Evolutionary conservation across 2,888 invertebrate genomes (phyloP).

Genomic region (Dione juno): DNA sequence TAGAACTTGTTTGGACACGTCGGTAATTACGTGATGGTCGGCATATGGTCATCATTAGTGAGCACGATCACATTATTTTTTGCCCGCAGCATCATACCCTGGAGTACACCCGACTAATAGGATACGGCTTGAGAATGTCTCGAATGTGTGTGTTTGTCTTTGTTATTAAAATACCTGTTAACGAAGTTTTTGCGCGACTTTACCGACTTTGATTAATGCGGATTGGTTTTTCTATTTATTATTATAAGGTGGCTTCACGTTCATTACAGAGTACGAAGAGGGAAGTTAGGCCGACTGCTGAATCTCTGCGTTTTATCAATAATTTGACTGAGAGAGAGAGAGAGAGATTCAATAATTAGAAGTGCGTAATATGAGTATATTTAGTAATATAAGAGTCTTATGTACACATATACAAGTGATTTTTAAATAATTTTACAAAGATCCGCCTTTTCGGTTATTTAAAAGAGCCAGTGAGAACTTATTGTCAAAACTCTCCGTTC

Average conservation of each 20-base stretch:
- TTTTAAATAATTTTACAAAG: background rate
- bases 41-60: conserved; percentile 42
- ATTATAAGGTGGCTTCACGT: no score
- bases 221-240: background rate
- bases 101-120: conserved; percentile 14
- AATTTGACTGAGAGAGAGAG: no score
- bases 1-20: conserved; percentile 9
- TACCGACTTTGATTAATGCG: background rate
- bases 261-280: no score
- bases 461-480: no score
- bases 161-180: conserved; percentile 23
- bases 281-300: no score
- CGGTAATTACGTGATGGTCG: conserved; percentile 22
- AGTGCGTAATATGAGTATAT: no score
- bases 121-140: background rate
- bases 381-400: no score
- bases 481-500: background rate
- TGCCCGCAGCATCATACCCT: background rate
- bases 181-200: conserved; percentile 2
- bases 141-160: background rate
- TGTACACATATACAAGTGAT: no score
- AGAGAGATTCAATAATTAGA: no score
- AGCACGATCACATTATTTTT: conserved; percentile 23
- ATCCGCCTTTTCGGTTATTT: no score
- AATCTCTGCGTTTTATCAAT: no score